Evolutionary conservation across 2,113 vertebrate species (phyloP).

Genomic region (Atractosteus spatula): DNA sequence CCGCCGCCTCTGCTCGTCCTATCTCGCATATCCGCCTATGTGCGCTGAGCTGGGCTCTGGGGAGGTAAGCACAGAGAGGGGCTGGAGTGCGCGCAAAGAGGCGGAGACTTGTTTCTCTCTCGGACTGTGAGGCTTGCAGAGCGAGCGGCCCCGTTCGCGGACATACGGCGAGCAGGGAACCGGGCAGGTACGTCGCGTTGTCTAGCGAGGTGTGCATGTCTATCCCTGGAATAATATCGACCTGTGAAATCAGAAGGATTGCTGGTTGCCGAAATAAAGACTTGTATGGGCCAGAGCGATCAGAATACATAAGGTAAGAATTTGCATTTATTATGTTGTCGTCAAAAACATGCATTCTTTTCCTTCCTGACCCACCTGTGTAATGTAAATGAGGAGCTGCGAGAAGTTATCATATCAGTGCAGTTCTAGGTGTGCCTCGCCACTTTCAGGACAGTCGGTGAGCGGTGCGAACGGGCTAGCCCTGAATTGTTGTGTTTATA

Average conservation of each 20-base stretch:
- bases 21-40: not conserved
- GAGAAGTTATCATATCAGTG: slow-evolving; percentile 4
- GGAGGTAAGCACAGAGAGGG: not conserved
- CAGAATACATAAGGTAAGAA: slow-evolving; percentile 1
- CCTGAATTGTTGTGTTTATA: not conserved
- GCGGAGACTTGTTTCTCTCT: slow-evolving; percentile 10
- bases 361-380: slow-evolving; percentile 6
- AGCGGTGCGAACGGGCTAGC: not conserved
- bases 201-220: not conserved
- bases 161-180: not conserved
- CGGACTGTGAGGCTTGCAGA: not conserved
- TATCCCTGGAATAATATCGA: slow-evolving; percentile 11
- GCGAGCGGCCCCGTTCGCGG: not conserved
- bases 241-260: not conserved
- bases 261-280: not conserved
- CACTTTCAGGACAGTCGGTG: slow-evolving; percentile 3
- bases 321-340: not conserved
- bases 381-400: not conserved
- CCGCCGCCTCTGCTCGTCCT: not conserved
- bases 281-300: not conserved
- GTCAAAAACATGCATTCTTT: not conserved
- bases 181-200: not conserved
- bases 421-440: not conserved
- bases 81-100: slow-evolving; percentile 5
- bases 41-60: not conserved